Conservation (phyloP, 2,113 vertebrate species). For the Nyctereutes procyonoides region DNA sequence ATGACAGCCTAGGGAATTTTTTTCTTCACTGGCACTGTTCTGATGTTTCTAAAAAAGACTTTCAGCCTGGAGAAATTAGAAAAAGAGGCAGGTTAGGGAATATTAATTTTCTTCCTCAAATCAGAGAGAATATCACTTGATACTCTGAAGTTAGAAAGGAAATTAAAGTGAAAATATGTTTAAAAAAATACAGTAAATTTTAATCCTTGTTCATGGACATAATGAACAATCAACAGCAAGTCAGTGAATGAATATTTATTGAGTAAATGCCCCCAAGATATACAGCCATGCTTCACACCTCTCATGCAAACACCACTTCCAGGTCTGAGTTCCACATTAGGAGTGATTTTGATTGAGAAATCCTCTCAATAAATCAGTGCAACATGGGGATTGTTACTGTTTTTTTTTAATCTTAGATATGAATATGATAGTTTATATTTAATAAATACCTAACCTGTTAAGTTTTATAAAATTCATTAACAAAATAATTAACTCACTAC, state of each 20-base stretch:
- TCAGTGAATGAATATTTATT: background rate
- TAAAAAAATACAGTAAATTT: background rate
- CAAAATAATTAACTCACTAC: background rate
- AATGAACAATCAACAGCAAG: background rate
- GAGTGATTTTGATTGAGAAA: background rate
- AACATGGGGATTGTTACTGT: background rate
- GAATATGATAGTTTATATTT: background rate
- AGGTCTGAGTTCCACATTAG: background rate
- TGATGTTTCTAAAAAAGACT: background rate
- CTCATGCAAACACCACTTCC: background rate
- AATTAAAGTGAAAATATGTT: slow-evolving; percentile 14
- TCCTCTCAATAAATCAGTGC: background rate
- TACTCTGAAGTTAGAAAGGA: background rate
- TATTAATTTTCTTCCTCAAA: background rate
- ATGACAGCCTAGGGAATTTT: background rate
- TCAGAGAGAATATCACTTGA: background rate
- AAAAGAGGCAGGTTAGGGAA: background rate
- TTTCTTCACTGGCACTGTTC: background rate
- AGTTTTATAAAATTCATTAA: background rate
- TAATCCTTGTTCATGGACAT: background rate
- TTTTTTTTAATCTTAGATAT: background rate
- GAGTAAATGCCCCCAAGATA: background rate
- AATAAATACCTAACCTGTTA: background rate
- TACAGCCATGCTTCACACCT: background rate
- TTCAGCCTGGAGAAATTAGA: background rate